Percentiles rank a stretch among this genome's conserved stretches.
Conservation (phyloP, 2,888 invertebrate genomes). For the Caenorhabditis sp. region DNA sequence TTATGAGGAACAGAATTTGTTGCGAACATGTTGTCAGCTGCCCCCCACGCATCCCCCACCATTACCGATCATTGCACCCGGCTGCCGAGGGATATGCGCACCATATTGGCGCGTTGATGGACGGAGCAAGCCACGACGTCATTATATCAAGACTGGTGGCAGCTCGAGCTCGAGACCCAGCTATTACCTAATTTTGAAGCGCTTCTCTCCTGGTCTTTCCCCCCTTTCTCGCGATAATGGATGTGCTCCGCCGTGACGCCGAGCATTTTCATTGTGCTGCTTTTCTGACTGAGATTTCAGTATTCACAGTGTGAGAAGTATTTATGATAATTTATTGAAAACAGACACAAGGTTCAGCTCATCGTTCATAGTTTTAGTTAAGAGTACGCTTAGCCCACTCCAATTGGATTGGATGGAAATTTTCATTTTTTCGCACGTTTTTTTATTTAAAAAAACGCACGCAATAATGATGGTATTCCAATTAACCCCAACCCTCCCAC, state of each 20-base stretch:
- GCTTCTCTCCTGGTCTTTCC: slow-evolving; percentile 38
- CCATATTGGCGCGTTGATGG: slow-evolving; percentile 57
- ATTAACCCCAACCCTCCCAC: too few relatives aligned
- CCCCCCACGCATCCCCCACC: slow-evolving; percentile 14
- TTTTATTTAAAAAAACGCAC: too few relatives aligned
- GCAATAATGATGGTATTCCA: too few relatives aligned
- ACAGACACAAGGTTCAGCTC: too few relatives aligned
- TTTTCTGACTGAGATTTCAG: neutral
- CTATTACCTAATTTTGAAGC: slow-evolving; percentile 55
- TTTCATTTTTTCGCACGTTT: too few relatives aligned
- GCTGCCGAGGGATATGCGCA: too few relatives aligned
- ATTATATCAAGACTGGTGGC: slow-evolving; percentile 55
- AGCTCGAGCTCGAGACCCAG: slow-evolving; percentile 29
- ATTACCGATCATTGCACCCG: slow-evolving; percentile 51
- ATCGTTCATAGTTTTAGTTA: too few relatives aligned
- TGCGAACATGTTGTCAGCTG: slow-evolving; percentile 60
- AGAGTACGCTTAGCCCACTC: too few relatives aligned
- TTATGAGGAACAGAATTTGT: slow-evolving; percentile 51
- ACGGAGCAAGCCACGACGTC: slow-evolving; percentile 23
- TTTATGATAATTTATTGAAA: too few relatives aligned
- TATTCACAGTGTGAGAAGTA: too few relatives aligned
- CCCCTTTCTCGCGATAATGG: slow-evolving; percentile 48
- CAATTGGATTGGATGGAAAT: too few relatives aligned
- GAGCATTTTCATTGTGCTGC: neutral
- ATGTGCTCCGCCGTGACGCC: too few relatives aligned